phyloP scores from a whole-genome alignment of 2,113 vertebrate species.

The Silurus meridionalis region DNA sequence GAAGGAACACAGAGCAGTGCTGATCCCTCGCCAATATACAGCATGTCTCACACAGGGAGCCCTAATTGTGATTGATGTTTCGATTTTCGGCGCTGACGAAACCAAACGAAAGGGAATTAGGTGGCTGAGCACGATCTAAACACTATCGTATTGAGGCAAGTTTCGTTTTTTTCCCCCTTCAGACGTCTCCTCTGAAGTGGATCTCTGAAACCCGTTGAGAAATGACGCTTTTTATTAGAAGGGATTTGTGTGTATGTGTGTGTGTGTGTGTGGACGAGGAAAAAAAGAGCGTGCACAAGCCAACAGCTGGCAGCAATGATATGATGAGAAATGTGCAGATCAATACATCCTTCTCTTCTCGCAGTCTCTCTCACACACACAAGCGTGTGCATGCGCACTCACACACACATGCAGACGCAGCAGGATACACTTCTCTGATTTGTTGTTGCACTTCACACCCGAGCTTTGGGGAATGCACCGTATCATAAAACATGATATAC shows the following conservation, averaged over 20 bases:
- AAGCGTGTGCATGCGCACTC: neutral
- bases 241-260: constrained; percentile 35
- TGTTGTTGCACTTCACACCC: constrained; percentile 51
- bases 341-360: constrained; percentile 44
- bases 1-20: constrained; percentile 18
- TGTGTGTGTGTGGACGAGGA: constrained; percentile 13
- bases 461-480: constrained; percentile 36
- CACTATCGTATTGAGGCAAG: constrained; percentile 30
- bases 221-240: constrained; percentile 45
- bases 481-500: constrained; percentile 47
- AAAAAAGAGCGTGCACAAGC: constrained; percentile 10
- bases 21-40: constrained; percentile 15
- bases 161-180: neutral
- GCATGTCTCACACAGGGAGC: constrained; percentile 11
- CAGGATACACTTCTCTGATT: constrained; percentile 42
- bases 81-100: neutral
- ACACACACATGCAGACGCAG: neutral
- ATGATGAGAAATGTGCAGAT: constrained; percentile 54
- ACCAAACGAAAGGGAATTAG: constrained; percentile 1
- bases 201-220: constrained; percentile 40
- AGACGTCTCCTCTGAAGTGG: constrained; percentile 33
- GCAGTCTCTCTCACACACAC: constrained; percentile 12
- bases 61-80: constrained; percentile 26
- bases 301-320: constrained; percentile 58
- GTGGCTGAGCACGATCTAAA: constrained; percentile 20